Evolutionary conservation across 2,113 vertebrate genomes (phyloP).

Genomic region (Strigops habroptila): DNA sequence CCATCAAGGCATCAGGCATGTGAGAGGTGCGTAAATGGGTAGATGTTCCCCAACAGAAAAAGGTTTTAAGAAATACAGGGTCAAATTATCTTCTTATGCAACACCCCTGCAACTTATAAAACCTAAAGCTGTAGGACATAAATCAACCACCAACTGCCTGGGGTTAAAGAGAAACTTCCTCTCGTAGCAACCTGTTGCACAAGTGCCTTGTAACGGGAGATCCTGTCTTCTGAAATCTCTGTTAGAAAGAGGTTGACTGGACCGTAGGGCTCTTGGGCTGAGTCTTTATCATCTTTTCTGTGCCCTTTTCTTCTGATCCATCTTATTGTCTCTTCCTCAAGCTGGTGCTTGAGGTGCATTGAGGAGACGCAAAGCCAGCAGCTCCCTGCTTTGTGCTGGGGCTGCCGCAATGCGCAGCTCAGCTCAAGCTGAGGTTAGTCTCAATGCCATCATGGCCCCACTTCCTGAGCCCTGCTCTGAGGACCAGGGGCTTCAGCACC

Average conservation of each 20-base stretch:
- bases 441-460: rapidly evolving
- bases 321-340: neutral
- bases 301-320: neutral
- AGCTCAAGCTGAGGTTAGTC: neutral
- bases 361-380: neutral
- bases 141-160: conserved; percentile 58
- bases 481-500: neutral
- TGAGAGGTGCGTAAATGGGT: rapidly evolving
- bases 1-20: rapidly evolving
- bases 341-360: rapidly evolving
- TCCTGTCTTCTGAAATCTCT: neutral
- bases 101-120: neutral
- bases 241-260: rapidly evolving
- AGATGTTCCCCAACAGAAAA: neutral
- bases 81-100: conserved; percentile 14
- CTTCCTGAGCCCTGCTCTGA: neutral
- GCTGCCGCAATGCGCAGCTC: rapidly evolving
- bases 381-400: neutral
- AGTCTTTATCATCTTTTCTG: neutral
- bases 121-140: conserved; percentile 28
- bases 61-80: rapidly evolving
- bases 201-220: neutral
- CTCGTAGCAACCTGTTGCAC: neutral
- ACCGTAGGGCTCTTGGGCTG: neutral
- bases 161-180: conserved; percentile 47